Evolutionary conservation across 2,797 vertebrate genomes (phyloP).

Genomic region (Hydrolagus colliei): DNA sequence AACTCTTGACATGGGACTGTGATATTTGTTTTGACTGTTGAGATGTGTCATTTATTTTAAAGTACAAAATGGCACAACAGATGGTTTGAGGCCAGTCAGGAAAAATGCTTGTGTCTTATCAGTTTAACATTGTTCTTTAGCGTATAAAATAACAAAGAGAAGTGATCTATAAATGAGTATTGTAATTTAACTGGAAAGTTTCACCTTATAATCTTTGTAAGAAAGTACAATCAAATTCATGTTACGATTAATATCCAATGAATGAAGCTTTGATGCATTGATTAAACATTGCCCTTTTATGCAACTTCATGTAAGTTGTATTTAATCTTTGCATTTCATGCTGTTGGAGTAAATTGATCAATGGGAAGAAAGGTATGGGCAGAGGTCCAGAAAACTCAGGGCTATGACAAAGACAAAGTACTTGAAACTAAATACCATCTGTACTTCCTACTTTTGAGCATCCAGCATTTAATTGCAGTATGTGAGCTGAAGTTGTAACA

Average conservation of each 20-base stretch:
- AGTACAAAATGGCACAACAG: not conserved
- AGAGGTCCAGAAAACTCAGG: conserved; percentile 40
- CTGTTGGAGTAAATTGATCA: conserved; percentile 5
- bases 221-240: not conserved
- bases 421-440: conserved; percentile 41
- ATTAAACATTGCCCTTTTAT: not conserved
- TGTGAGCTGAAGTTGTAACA: conserved; percentile 12
- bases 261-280: not conserved
- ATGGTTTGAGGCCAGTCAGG: not conserved
- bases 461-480: not conserved
- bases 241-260: not conserved
- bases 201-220: not conserved
- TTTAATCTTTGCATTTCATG: not conserved
- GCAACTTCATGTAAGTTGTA: not conserved
- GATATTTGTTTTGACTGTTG: not conserved
- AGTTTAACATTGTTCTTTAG: not conserved
- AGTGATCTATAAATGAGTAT: not conserved
- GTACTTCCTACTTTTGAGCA: conserved; percentile 27
- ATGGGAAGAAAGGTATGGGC: conserved; percentile 31
- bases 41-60: not conserved
- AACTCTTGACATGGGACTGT: not conserved
- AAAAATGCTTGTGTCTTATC: not conserved
- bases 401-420: conserved; percentile 35
- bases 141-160: not conserved
- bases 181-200: not conserved